Percentiles rank a stretch among this genome's conserved stretches.
Conservation (phyloP, 2,113 vertebrate species). For the Psettodes erumei region DNA sequence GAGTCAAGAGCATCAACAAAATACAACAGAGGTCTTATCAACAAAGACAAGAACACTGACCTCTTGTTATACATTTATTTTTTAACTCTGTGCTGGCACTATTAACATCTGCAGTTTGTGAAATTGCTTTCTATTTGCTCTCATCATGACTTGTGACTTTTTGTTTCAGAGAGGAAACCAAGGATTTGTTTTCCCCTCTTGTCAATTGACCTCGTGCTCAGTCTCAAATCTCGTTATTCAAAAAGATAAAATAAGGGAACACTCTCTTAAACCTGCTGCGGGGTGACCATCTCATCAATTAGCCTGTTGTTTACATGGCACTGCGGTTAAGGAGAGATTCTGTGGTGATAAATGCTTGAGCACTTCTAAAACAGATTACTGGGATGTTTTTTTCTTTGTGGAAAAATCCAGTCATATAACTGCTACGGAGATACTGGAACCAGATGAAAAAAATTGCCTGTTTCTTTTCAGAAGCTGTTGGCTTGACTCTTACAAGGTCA, state of each 20-base stretch:
- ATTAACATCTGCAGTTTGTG: background rate
- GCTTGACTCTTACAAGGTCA: background rate
- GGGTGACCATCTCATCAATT: background rate
- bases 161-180: too few species aligned
- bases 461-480: conserved; percentile 1
- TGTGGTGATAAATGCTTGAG: background rate
- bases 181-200: background rate
- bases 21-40: background rate
- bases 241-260: background rate
- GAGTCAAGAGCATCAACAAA: background rate
- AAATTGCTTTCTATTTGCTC: background rate
- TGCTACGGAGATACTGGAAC: background rate
- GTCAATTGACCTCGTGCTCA: background rate
- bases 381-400: too few species aligned
- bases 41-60: background rate
- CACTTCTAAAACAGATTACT: background rate
- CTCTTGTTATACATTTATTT: background rate
- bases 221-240: background rate
- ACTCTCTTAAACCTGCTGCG: background rate
- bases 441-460: background rate
- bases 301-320: background rate
- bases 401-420: too few species aligned
- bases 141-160: background rate
- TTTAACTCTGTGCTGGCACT: background rate
- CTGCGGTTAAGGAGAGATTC: background rate